Conservation (phyloP, 2,113 vertebrate species). For the Thalassarche chlororhynchos region DNA sequence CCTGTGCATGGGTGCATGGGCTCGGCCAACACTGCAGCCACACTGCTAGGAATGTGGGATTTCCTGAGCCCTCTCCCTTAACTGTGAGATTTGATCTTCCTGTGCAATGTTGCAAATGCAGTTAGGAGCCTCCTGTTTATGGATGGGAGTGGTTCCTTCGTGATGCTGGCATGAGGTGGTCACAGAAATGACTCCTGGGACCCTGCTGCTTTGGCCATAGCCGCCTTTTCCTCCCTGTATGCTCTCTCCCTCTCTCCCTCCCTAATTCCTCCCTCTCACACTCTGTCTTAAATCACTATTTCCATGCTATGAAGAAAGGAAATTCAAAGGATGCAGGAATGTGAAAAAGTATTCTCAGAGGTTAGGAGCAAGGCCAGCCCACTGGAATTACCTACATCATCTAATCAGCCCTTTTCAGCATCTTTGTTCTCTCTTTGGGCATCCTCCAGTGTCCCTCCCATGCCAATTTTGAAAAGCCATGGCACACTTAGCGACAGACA, state of each 20-base stretch:
- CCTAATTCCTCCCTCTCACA: not conserved
- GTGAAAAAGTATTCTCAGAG: not conserved
- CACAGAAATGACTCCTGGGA: not conserved
- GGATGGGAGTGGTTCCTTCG: not conserved
- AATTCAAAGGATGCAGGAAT: not conserved
- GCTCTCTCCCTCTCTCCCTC: not conserved
- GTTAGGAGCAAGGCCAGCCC: not conserved
- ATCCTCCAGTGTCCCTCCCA: not conserved
- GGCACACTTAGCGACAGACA: not conserved
- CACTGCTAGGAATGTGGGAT: not conserved
- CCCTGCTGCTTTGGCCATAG: not conserved
- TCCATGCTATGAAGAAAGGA: not conserved
- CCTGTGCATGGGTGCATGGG: fast-evolving
- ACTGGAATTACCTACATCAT: not conserved
- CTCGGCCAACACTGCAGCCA: not conserved
- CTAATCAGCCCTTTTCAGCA: not conserved
- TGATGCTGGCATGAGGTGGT: not conserved
- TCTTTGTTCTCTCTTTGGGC: not conserved
- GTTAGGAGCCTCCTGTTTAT: not conserved
- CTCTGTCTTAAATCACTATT: not conserved
- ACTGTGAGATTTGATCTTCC: not conserved
- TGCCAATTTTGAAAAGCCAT: not conserved
- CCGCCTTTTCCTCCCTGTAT: not conserved
- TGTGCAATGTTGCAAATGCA: fast-evolving
- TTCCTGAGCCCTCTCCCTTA: not conserved